Base-by-base conservation (phyloP, 2,888 invertebrate genomes). In the Amiota minor region DNA sequence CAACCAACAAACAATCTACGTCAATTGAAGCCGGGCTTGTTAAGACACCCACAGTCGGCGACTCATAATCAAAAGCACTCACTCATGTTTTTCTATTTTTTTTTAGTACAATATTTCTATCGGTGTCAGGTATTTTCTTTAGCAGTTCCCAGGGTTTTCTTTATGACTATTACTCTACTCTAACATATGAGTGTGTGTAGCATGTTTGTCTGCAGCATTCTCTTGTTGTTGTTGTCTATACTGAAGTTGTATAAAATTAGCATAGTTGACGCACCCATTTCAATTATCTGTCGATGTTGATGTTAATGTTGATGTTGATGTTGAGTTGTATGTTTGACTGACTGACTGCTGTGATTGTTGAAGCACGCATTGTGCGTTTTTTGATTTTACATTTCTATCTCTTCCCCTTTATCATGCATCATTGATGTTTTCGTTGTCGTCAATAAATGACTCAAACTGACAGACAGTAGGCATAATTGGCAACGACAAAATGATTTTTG, bases 261-360 rank as follows among this genome's bases (percentile, higher is more conserved):
- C 62, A 62, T 53, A 35, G 35, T 35, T 35, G 53, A 64, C 71
- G 64, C 71, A 55, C 71, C 71, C 71, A 71, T 56, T 59, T 70
- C 20, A 46, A 59, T 62, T 62, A 62, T 35, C 62, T 35, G 12
- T 45, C 62, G 16, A 35, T 16, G 14, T 45, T 12, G 62, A 23
- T 35, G 35, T 35, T 62, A n/a, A n/a, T 35, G 12, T 45, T 45
- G 16, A 35, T 16, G 14, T 45, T 12, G 62, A 23, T 35, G 35
- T 35, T 62, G 45, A 35, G 59, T 59, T 45, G 23, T 14, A n/a
- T 53, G 53, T 53, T n/a, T 35, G 35, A 35, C 35, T 35, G 35
- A 35, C 35, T 35, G 35, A 2, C 35, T 20, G 59, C 20, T 59
- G 35, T 35, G 35, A 35, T 35, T n/a, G n/a, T 53, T 62, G 35